These are phyloP conservation scores for Pseudopipra pipra DNA, from an alignment of 2,113 vertebrate species.

Conservation along the genomic window DNA sequence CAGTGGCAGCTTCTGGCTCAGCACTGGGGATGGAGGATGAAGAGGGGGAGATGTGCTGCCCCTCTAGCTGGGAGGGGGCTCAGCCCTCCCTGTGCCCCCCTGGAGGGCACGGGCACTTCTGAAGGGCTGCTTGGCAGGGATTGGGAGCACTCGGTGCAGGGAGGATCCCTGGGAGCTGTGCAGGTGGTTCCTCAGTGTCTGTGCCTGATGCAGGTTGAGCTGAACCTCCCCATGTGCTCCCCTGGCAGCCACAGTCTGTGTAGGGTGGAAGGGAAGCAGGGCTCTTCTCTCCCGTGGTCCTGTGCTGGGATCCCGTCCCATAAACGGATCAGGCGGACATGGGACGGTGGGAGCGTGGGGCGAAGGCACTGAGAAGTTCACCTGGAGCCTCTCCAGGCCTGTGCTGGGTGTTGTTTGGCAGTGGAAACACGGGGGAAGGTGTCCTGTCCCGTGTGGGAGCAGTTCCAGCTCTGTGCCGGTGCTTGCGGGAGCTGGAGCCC, in stretches of 20 bases:
- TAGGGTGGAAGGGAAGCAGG: fast-evolving
- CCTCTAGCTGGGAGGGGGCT: fast-evolving
- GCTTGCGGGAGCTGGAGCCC: fast-evolving
- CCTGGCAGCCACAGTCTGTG: fast-evolving
- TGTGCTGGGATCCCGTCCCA: fast-evolving
- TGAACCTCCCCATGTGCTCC: background rate
- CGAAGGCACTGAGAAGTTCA: background rate
- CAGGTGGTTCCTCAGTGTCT: background rate
- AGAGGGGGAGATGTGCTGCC: background rate
- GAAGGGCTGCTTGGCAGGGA: fast-evolving
- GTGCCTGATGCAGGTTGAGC: fast-evolving
- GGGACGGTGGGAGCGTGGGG: fast-evolving
- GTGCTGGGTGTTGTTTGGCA: fast-evolving
- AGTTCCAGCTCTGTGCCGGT: fast-evolving
- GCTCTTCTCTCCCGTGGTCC: fast-evolving
- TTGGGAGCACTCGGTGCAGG: fast-evolving
- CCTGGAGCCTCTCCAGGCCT: background rate
- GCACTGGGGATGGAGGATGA: fast-evolving
- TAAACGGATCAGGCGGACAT: fast-evolving
- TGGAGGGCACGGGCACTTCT: fast-evolving
- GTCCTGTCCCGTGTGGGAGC: fast-evolving
- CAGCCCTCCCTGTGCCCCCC: no score
- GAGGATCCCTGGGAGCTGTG: background rate
- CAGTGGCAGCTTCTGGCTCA: background rate
- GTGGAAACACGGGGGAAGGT: fast-evolving